Conservation (phyloP, 2,888 invertebrate species). For the Drosophila borealis region DNA sequence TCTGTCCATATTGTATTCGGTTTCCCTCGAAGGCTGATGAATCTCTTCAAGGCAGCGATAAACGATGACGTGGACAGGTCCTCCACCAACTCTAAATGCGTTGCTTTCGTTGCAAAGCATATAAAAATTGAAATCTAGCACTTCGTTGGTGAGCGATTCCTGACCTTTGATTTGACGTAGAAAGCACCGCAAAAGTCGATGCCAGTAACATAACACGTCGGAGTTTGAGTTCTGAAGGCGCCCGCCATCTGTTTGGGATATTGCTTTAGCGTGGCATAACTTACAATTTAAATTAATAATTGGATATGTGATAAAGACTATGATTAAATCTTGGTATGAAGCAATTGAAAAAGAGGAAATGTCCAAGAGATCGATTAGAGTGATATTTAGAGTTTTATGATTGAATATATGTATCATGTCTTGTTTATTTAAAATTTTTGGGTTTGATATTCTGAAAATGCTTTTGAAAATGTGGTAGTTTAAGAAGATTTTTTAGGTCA, state of each 20-base stretch:
- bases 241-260: neutral
- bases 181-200: no score
- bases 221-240: no score
- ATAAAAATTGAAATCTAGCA: no score
- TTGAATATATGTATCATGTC: slow-evolving; percentile 8
- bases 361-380: slow-evolving; percentile 9
- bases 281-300: slow-evolving; percentile 3
- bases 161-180: no score
- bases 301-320: slow-evolving; percentile 11
- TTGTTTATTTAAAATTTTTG: neutral
- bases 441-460: neutral
- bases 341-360: slow-evolving; percentile 11
- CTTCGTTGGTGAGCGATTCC: no score
- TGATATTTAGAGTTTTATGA: slow-evolving; percentile 9
- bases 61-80: no score
- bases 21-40: no score
- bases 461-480: neutral
- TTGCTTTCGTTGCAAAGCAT: no score
- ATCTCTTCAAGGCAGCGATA: no score
- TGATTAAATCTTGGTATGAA: slow-evolving; percentile 11
- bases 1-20: no score
- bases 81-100: no score
- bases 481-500: neutral
- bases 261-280: slow-evolving; percentile 2
- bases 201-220: no score